Percentiles rank a stretch among this genome's conserved stretches.
These are phyloP conservation scores for Genyomyrus donnyi DNA, from an alignment of 2,113 vertebrate genomes.

Conservation along the genomic window DNA sequence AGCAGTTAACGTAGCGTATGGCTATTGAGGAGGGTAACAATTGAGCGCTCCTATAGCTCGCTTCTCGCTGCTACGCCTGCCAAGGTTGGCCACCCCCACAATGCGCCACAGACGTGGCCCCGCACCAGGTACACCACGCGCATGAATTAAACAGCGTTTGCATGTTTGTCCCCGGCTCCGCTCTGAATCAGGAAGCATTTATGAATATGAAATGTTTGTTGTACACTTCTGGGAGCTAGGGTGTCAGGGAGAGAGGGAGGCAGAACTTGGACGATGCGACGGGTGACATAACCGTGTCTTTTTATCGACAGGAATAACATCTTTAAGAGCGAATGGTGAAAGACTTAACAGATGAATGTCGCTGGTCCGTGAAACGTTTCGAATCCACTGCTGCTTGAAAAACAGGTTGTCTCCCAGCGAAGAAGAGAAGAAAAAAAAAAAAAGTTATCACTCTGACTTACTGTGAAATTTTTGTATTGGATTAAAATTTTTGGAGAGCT, in stretches of 20 bases:
- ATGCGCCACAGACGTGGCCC: conserved; percentile 62
- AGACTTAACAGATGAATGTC: conserved; percentile 2
- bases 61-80: background rate
- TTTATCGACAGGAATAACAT: conserved; percentile 13
- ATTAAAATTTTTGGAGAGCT: background rate
- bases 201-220: conserved; percentile 40
- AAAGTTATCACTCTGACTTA: background rate
- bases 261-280: conserved; percentile 14
- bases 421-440: background rate
- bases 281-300: conserved; percentile 17
- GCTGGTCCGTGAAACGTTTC: background rate
- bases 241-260: conserved; percentile 8
- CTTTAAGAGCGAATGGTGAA: conserved; percentile 12
- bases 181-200: conserved; percentile 59
- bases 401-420: background rate
- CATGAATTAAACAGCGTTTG: conserved; percentile 73
- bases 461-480: conserved; percentile 7
- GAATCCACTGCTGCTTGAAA: background rate
- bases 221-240: conserved; percentile 30
- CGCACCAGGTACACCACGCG: conserved; percentile 61
- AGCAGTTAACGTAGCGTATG: background rate
- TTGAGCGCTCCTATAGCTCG: background rate
- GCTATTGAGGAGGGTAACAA: conserved; percentile 6
- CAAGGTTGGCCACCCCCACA: conserved; percentile 37
- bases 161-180: conserved; percentile 66